Evolutionary conservation across 2,888 invertebrate genomes (phyloP), one percentile per base, ranked within the genome.

Genomic region (Melinopterus prodromus): DNA sequence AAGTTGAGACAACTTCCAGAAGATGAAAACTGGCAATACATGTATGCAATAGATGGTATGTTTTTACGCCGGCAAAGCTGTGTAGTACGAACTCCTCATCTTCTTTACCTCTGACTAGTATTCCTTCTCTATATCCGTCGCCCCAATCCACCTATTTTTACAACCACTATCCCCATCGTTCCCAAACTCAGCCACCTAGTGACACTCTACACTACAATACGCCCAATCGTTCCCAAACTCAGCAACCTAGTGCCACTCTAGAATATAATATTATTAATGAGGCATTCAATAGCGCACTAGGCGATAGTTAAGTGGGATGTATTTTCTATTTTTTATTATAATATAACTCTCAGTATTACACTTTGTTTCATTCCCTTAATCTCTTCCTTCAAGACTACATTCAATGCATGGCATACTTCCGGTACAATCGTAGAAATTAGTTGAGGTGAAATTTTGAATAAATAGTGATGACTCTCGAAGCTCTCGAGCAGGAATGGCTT

Each of bases 11-110:
- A 75, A 75, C 26, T 75, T 35, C 75, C 75, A 4, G 75, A 75
- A 75, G 26, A 35, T 14, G 75, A 75, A 75, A 16, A 36, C 5
- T 15, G 14, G 36, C 15, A 35, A 16, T 35, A 16, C 6, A 74
- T 75, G 75, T 36, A 75, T 75, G 75, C 36, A 7, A 75, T 16
- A 15, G 26, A 75, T 35, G 75, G 75, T 15, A 74, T 74, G 26
- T 16, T 75, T 36, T 7, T 75, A 53, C 53, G 53, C 75, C 6
- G 36, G 35, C 71, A 7, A 16, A 16, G 71, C 16, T 71, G 7
- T 71, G 7, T 14, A 9, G 6, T 71, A 16, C 26, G 16, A 3
- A 26, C 26, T 71, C 9, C 4, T 71, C 71, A 26, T 12, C 9
- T 16, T 71, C 71, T 26, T 71, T 6, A 16, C 26, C 71, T 26